phyloP scores from a whole-genome alignment of 2,113 vertebrate genomes.

The Saimiri boliviensis region DNA sequence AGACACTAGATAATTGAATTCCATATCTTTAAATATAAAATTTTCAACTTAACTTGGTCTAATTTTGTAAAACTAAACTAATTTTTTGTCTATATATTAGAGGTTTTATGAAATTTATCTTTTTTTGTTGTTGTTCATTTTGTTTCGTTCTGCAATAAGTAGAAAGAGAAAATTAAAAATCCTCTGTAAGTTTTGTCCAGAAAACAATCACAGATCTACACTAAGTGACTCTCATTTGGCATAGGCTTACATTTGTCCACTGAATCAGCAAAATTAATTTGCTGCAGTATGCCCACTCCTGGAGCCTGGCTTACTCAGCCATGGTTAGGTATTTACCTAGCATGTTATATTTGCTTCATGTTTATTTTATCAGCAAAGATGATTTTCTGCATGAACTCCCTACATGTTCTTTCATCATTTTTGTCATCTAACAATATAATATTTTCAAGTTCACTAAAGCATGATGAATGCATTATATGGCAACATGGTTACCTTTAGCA shows the following conservation, averaged over 20 bases:
- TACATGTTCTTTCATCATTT: slow-evolving; percentile 18
- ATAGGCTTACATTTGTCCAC: no score
- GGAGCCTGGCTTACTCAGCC: neutral
- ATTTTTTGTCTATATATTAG: neutral
- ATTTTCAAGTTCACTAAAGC: slow-evolving; percentile 74
- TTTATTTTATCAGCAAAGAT: slow-evolving; percentile 66
- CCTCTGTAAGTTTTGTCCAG: neutral
- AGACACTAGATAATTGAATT: neutral
- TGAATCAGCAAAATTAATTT: neutral
- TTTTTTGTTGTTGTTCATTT: neutral
- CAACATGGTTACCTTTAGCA: slow-evolving; percentile 27
- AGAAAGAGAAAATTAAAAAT: neutral
- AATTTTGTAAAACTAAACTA: neutral
- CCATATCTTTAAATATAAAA: neutral
- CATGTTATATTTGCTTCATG: slow-evolving; percentile 17
- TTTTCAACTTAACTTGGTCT: neutral
- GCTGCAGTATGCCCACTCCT: fast-evolving
- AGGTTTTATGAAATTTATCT: neutral
- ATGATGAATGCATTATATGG: slow-evolving; percentile 37
- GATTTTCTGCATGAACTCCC: slow-evolving; percentile 65
- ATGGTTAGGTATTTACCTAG: neutral
- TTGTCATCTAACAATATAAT: slow-evolving; percentile 69
- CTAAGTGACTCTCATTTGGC: neutral
- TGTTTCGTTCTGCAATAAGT: neutral
- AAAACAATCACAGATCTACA: neutral